Percentiles rank a stretch among this genome's conserved stretches.
These are phyloP conservation scores for Numida meleagris DNA, from an alignment of 2,113 vertebrate genomes.

Conservation along the genomic window DNA sequence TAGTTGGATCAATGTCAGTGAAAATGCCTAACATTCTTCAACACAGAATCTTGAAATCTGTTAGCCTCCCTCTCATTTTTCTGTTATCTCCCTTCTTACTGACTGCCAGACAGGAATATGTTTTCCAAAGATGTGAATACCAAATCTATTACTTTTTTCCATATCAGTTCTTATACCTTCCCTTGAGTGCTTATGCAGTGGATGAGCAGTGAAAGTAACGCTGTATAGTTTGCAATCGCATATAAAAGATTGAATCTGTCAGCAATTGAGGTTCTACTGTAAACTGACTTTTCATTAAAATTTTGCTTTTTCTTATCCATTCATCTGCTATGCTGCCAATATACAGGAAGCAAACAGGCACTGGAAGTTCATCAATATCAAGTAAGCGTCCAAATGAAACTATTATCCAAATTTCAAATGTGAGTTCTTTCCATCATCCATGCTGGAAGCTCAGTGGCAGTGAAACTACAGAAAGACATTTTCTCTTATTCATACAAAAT, in stretches of 20 bases:
- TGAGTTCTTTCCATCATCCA: background rate
- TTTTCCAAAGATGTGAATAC: conserved; percentile 4
- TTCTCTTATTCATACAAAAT: conserved; percentile 47
- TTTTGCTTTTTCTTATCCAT: background rate
- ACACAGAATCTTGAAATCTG: conserved; percentile 44
- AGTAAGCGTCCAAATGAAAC: conserved; percentile 39
- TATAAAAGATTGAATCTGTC: background rate
- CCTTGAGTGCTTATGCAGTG: background rate
- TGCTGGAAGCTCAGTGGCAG: conserved; percentile 28
- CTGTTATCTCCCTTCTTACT: conserved; percentile 22
- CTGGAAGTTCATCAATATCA: conserved; percentile 28
- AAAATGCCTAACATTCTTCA: conserved; percentile 36
- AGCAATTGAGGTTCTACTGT: background rate
- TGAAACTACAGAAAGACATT: conserved; percentile 51
- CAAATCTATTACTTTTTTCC: conserved; percentile 4
- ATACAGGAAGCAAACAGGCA: conserved; percentile 29
- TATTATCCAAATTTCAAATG: conserved; percentile 33
- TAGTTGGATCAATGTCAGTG: background rate
- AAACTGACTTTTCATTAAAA: background rate
- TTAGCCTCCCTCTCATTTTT: conserved; percentile 32
- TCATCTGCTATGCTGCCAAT: background rate
- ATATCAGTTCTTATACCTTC: background rate
- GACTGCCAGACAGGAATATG: conserved; percentile 38
- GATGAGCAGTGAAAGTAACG: background rate
- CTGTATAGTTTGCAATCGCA: background rate